phyloP scores from a whole-genome alignment of 1,140 invertebrate species.

The Tetramorium simillimum region DNA sequence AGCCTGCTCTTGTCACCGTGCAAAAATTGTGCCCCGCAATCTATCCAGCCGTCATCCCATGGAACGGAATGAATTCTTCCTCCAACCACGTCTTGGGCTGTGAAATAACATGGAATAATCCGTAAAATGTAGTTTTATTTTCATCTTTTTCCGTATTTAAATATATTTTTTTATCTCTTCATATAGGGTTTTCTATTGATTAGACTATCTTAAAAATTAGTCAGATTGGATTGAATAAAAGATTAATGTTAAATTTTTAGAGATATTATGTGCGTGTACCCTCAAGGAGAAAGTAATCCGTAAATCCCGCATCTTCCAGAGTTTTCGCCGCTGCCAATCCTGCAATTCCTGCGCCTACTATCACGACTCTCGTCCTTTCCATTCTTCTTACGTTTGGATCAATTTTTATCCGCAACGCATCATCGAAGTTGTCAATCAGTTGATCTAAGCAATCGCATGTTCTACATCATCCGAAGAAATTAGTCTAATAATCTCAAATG shows the following conservation, averaged over 20 bases:
- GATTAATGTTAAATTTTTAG: slow-evolving; percentile 22
- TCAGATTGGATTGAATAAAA: neutral
- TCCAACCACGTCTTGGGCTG: slow-evolving; percentile 87
- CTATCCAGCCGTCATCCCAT: slow-evolving; percentile 84
- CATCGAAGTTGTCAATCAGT: slow-evolving; percentile 58
- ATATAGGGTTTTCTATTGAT: neutral
- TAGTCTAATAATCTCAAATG: slow-evolving; percentile 8
- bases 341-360: slow-evolving; percentile 88
- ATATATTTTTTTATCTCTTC: neutral
- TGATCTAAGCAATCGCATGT: slow-evolving; percentile 71
- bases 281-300: slow-evolving; percentile 87
- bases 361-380: slow-evolving; percentile 81
- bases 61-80: slow-evolving; percentile 87
- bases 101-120: slow-evolving; percentile 39
- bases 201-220: neutral
- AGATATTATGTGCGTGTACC: slow-evolving; percentile 78
- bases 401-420: slow-evolving; percentile 63
- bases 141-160: neutral
- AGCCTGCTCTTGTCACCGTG: slow-evolving; percentile 89
- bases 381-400: neutral
- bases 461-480: slow-evolving; percentile 75
- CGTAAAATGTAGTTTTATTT: neutral
- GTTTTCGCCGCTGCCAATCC: slow-evolving; percentile 86
- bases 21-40: slow-evolving; percentile 92
- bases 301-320: slow-evolving; percentile 83